Conservation (phyloP, 2,113 vertebrate species). For the Coryphaenoides rupestris region DNA sequence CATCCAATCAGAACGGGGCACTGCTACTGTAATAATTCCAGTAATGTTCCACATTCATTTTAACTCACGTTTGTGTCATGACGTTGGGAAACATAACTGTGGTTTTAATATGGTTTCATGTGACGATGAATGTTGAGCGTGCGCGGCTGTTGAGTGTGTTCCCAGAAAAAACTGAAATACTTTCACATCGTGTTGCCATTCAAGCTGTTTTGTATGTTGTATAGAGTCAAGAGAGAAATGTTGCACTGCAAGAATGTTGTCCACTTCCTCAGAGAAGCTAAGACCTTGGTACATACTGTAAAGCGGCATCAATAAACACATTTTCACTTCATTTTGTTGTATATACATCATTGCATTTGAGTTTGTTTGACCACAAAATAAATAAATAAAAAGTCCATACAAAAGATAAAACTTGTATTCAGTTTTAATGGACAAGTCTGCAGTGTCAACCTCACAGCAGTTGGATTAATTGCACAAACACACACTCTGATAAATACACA, state of each 20-base stretch:
- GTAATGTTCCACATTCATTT: neutral
- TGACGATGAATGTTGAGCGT: neutral
- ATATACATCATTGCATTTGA: neutral
- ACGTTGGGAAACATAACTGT: neutral
- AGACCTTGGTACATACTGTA: slow-evolving; percentile 56
- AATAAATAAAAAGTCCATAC: too few species aligned
- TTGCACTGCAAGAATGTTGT: slow-evolving; percentile 31
- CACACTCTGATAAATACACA: too few species aligned
- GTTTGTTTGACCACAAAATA: too few species aligned
- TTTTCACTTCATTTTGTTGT: slow-evolving; percentile 33
- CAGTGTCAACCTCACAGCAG: too few species aligned
- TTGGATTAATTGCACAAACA: too few species aligned
- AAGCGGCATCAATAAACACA: slow-evolving; percentile 65
- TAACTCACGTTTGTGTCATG: neutral
- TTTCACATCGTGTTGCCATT: slow-evolving; percentile 2
- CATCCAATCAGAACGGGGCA: neutral
- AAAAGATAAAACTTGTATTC: too few species aligned
- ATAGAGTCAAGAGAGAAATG: slow-evolving; percentile 21
- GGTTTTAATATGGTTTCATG: neutral
- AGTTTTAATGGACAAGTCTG: too few species aligned
- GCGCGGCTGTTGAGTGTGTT: neutral
- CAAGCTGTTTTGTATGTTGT: slow-evolving; percentile 20
- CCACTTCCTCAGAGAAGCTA: slow-evolving; percentile 18
- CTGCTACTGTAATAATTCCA: neutral
- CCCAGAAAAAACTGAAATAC: neutral